Evolutionary conservation across 2,113 vertebrate genomes (phyloP), one percentile per base, ranked within the genome.

Genomic region (Forbesichthys agassizii): DNA sequence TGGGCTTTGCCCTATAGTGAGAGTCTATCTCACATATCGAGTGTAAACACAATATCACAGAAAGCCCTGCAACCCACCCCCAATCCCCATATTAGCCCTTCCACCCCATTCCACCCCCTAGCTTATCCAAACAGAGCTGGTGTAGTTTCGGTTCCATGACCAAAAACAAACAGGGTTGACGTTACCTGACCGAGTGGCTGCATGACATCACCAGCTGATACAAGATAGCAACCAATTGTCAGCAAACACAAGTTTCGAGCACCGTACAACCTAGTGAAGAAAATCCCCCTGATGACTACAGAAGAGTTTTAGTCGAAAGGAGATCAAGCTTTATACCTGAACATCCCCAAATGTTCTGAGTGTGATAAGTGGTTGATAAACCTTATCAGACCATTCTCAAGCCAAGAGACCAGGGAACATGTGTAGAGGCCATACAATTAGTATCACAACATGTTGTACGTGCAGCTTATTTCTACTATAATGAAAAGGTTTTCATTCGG

Each of bases 161-260:
- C 76, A 77, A 84, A 83, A 89, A 83, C 73, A 93, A 90, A 92
- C 88, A 90, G 53, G 36, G 18, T 64, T 89, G 87, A 90, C 80
- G 77, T 80, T 82, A 90, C 83, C 83, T 87, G 89, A 64, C 80
- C 83, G 73, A 86, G 77, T 62, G 85, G 73, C 2, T 20, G 18
- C 71, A 84, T 93, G 93, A 92, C 88, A 87, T 92, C 91, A 92
- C 66, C 74, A 48, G 1, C 78, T 69, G 88, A 91, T 81, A 91
- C 82, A 68, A 74, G 83, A 91, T 74, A 87, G 69, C 60, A 51
- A 72, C 69, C 74, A 81, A 79, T 73, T 75, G 84, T 78, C 83
- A 33, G 69, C 47, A 76, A 81, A 79, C 78, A 78, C 62, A 56
- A 74, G 71, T 58, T 49, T 52, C 12, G 6, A 36, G 18, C 53